These are phyloP conservation scores for Megaceryle alcyon DNA, from an alignment of 2,797 vertebrate genomes.

Conservation along the genomic window DNA sequence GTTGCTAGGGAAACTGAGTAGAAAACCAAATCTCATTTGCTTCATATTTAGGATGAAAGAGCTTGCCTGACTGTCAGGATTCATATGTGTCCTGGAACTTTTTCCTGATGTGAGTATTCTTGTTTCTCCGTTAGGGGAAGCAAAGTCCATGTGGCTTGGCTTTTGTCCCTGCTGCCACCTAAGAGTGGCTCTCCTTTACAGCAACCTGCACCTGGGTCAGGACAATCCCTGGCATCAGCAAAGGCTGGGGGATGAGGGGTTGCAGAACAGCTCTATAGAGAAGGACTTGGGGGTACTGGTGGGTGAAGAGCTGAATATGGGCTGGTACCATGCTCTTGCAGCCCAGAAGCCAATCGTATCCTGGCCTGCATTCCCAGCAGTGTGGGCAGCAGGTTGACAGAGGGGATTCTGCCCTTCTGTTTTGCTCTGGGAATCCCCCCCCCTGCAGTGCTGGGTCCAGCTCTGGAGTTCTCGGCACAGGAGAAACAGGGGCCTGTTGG, in stretches of 20 bases:
- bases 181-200: neutral
- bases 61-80: neutral
- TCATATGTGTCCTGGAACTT: neutral
- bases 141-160: neutral
- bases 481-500: neutral
- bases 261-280: neutral
- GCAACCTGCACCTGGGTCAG: neutral
- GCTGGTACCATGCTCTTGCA: neutral
- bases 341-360: neutral
- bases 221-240: neutral
- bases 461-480: neutral
- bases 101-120: fast-evolving
- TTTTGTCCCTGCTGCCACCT: neutral
- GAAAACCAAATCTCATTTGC: neutral
- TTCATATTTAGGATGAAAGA: neutral
- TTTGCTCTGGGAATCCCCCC: neutral
- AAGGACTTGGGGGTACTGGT: neutral
- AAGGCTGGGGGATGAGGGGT: neutral
- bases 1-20: neutral
- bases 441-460: neutral
- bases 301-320: neutral
- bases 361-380: neutral
- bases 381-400: neutral
- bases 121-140: neutral
- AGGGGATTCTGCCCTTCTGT: neutral